A percentile compares a stretch with the other conserved stretches of the same genome.
phyloP scores from a whole-genome alignment of 2,797 vertebrate species.

The Heliangelus exortis region DNA sequence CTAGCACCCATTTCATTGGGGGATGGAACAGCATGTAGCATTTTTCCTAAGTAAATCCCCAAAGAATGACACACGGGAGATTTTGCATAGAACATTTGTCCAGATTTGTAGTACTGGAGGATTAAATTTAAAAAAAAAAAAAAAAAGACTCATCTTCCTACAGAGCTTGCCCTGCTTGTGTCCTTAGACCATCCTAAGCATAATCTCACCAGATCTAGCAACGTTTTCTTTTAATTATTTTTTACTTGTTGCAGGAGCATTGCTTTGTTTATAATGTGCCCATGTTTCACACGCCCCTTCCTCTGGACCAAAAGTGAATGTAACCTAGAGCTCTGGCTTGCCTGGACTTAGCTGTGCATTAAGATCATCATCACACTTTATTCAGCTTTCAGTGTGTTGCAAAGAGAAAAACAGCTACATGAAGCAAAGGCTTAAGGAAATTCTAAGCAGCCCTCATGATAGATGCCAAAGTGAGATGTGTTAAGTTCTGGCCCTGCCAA shows the following conservation, averaged over 20 bases:
- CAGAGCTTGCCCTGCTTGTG: background rate
- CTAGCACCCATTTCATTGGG: background rate
- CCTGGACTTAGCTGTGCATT: background rate
- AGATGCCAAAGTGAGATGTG: background rate
- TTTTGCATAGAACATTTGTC: background rate
- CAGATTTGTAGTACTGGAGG: background rate
- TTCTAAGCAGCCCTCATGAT: background rate
- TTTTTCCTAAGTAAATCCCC: background rate
- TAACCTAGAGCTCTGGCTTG: background rate
- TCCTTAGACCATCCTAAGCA: background rate
- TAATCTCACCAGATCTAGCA: background rate
- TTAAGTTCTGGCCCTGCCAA: background rate
- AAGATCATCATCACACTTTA: background rate
- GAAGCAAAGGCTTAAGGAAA: background rate
- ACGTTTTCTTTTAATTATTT: background rate
- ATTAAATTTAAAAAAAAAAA: background rate
- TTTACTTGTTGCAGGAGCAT: background rate
- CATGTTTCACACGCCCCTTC: background rate
- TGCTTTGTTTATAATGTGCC: background rate
- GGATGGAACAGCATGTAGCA: background rate
- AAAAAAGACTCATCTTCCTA: background rate
- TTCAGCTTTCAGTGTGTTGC: background rate
- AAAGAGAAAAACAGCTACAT: background rate
- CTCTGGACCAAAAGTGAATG: background rate
- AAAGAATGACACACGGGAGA: background rate